These are phyloP conservation scores for Pangasius djambal DNA, from an alignment of 2,797 vertebrate genomes.

Conservation along the genomic window DNA sequence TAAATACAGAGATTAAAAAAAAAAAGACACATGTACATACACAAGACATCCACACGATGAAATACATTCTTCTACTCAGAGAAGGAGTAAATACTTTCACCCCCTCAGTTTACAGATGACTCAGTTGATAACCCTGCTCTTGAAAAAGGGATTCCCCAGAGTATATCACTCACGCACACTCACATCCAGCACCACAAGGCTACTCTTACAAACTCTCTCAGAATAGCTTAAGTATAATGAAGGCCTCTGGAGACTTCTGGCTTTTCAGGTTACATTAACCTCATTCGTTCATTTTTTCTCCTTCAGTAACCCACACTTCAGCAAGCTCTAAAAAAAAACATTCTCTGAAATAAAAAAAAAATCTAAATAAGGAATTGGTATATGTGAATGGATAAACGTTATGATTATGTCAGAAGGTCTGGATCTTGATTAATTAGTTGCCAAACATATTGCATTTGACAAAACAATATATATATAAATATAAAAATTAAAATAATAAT, in stretches of 20 bases:
- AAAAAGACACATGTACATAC: constrained; percentile 19
- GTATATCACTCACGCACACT: constrained; percentile 25
- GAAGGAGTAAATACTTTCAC: constrained; percentile 47
- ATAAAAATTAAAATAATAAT: too few relatives aligned
- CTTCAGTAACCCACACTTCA: not conserved
- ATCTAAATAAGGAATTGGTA: not conserved
- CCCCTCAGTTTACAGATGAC: constrained; percentile 53
- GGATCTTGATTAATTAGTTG: not conserved
- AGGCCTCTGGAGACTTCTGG: constrained; percentile 17
- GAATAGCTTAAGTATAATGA: constrained; percentile 29
- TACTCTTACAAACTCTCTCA: constrained; percentile 25
- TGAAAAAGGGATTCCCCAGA: constrained; percentile 55
- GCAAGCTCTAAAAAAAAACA: not conserved
- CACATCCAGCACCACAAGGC: not conserved
- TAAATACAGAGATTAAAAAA: constrained; percentile 8
- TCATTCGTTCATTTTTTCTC: not conserved
- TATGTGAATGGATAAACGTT: not conserved
- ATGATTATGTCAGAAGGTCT: not conserved
- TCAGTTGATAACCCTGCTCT: constrained; percentile 48
- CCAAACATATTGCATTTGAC: not conserved
- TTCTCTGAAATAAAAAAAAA: not conserved
- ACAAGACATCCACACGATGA: constrained; percentile 13
- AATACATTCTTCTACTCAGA: constrained; percentile 4
- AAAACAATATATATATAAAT: not conserved
- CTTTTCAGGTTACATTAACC: constrained; percentile 28